A percentile compares a stretch with the other conserved stretches of the same genome.
These are phyloP conservation scores for Amyelois transitella DNA, from an alignment of 1,140 invertebrate genomes.

Conservation along the genomic window DNA sequence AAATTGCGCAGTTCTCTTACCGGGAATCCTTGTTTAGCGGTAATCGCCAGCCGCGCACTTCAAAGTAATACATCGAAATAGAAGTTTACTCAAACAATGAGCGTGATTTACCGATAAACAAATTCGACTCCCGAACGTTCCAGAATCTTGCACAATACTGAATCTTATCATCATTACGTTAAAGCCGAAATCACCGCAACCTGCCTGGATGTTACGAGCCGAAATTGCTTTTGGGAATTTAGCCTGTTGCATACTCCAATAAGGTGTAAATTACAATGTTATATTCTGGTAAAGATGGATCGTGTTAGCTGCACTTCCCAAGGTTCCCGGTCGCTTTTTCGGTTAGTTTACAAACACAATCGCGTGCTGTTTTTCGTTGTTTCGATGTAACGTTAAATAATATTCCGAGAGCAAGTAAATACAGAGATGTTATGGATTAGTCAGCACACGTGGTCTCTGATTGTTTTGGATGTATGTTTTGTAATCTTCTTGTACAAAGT, in stretches of 20 bases:
- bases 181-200: slow-evolving; percentile 11
- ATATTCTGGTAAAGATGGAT: slow-evolving; percentile 38
- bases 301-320: slow-evolving; percentile 57
- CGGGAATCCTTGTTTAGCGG: slow-evolving; percentile 50
- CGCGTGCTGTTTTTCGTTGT: slow-evolving; percentile 55
- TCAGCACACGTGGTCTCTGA: slow-evolving; percentile 8
- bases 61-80: slow-evolving; percentile 65
- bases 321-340: slow-evolving; percentile 50
- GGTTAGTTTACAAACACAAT: slow-evolving; percentile 61
- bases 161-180: slow-evolving; percentile 21
- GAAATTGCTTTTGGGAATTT: neutral
- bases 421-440: slow-evolving; percentile 8
- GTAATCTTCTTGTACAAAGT: slow-evolving; percentile 2
- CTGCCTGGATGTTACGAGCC: neutral
- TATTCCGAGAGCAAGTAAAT: slow-evolving; percentile 50
- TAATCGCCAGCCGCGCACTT: slow-evolving; percentile 44
- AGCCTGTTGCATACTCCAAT: neutral
- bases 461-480: slow-evolving; percentile 6
- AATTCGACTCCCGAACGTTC: slow-evolving; percentile 48
- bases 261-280: slow-evolving; percentile 17
- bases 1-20: slow-evolving; percentile 49
- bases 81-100: slow-evolving; percentile 68
- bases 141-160: slow-evolving; percentile 16
- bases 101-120: slow-evolving; percentile 71
- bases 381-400: slow-evolving; percentile 57